These are phyloP conservation scores for Bombylius discolor DNA, from an alignment of 2,888 invertebrate species.

Conservation along the genomic window DNA sequence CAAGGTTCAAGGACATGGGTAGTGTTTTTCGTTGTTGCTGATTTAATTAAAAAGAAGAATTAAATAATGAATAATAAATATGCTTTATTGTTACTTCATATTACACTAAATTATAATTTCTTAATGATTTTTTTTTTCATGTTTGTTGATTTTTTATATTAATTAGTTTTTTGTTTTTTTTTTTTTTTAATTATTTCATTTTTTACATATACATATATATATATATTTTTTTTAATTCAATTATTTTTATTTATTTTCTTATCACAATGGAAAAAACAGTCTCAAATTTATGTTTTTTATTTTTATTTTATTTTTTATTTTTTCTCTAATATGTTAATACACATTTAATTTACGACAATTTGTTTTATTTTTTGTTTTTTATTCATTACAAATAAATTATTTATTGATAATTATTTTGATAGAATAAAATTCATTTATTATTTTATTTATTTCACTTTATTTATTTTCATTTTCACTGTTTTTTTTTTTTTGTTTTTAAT, in stretches of 20 bases:
- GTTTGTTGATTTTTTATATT: neutral
- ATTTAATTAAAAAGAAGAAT: no score
- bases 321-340: neutral
- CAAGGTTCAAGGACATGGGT: no score
- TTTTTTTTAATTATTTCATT: neutral
- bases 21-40: no score
- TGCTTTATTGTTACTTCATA: no score
- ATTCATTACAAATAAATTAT: neutral
- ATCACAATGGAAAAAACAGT: conserved; percentile 9
- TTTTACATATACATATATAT: neutral
- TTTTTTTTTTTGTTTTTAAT: no score
- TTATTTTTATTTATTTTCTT: conserved; percentile 1
- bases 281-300: conserved; percentile 7
- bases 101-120: no score
- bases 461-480: no score
- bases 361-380: neutral
- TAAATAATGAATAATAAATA: no score
- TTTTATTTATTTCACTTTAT: no score
- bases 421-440: no score
- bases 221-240: neutral
- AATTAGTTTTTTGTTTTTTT: neutral
- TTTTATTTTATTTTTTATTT: neutral
- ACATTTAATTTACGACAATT: neutral
- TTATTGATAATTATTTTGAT: no score
- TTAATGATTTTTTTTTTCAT: no score